Evolutionary conservation across 64 coral and sea anemone species (phyloP).

Genomic region (Montipora cactus): DNA sequence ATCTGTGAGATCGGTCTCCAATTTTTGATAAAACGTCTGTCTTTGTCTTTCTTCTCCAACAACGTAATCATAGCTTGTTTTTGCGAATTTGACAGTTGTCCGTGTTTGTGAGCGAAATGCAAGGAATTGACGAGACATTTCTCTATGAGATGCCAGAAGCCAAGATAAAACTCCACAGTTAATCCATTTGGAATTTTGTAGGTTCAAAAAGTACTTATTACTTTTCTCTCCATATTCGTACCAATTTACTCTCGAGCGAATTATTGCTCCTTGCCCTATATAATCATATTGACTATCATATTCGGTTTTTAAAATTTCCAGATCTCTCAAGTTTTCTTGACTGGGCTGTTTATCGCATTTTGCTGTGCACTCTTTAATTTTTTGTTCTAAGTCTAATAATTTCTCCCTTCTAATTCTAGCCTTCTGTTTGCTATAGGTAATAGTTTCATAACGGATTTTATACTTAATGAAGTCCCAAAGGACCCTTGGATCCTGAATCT

Average conservation of each 20-base stretch:
- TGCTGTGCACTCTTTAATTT: constrained; percentile 40
- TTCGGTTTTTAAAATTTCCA: constrained; percentile 43
- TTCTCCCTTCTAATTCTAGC: constrained; percentile 59
- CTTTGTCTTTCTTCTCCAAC: constrained; percentile 56
- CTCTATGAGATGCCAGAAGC: constrained; percentile 18
- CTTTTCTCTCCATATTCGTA: constrained; percentile 55
- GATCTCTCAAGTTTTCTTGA: constrained; percentile 30
- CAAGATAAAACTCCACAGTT: constrained; percentile 41
- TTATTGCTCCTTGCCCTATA: constrained; percentile 50
- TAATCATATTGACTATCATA: constrained; percentile 66
- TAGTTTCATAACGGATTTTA: constrained; percentile 48
- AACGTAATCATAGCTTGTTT: constrained; percentile 67
- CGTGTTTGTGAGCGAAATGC: constrained; percentile 4
- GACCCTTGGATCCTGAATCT: constrained; percentile 35
- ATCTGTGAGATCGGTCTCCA: constrained; percentile 62
- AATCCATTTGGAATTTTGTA: constrained; percentile 4
- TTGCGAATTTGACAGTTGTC: constrained; percentile 5
- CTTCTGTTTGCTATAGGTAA: constrained; percentile 42
- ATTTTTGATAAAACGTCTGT: constrained; percentile 34
- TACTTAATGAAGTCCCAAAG: constrained; percentile 53
- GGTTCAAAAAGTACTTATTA: constrained; percentile 20
- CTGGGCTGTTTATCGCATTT: not conserved
- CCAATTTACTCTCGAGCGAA: constrained; percentile 48
- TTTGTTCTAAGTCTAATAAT: constrained; percentile 21
- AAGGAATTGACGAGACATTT: not conserved